These are phyloP conservation scores for Neomicropteryx cornuta DNA, from an alignment of 1,140 invertebrate species.

Conservation along the genomic window DNA sequence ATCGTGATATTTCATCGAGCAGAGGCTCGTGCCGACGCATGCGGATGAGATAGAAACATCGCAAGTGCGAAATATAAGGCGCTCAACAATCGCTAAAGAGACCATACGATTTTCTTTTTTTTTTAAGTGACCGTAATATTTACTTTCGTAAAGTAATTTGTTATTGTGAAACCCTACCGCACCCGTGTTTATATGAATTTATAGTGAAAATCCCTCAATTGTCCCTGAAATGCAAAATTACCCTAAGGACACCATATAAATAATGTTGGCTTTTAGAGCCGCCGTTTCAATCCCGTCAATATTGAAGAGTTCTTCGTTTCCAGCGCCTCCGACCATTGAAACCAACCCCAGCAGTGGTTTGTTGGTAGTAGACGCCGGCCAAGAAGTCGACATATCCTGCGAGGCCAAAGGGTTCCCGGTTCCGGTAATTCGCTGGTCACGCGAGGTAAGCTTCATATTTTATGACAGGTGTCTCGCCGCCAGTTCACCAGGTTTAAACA, in stretches of 20 bases:
- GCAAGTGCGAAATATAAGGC: no score
- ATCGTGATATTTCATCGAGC: no score
- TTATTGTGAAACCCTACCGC: no score
- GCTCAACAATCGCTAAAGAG: no score
- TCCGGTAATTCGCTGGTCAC: constrained; percentile 49
- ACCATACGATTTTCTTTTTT: no score
- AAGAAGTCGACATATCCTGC: constrained; percentile 50
- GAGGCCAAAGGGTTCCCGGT: constrained; percentile 46
- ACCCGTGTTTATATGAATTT: no score
- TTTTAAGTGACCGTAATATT: no score
- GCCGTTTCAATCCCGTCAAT: constrained; percentile 1
- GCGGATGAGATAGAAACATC: no score
- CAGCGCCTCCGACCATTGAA: constrained; percentile 48
- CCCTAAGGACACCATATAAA: not conserved
- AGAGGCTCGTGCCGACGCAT: no score
- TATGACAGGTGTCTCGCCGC: not conserved
- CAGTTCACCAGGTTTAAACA: not conserved
- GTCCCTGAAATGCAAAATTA: not conserved
- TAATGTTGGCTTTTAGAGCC: constrained; percentile 3
- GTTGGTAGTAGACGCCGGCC: constrained; percentile 49
- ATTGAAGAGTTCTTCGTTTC: constrained; percentile 10
- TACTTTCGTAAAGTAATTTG: no score
- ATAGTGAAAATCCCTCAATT: constrained; percentile 3
- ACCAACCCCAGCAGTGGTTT: constrained; percentile 44
- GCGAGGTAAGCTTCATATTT: constrained; percentile 33